phyloP scores from a whole-genome alignment of 1,140 invertebrate species.

The Homalodisca vitripennis region DNA sequence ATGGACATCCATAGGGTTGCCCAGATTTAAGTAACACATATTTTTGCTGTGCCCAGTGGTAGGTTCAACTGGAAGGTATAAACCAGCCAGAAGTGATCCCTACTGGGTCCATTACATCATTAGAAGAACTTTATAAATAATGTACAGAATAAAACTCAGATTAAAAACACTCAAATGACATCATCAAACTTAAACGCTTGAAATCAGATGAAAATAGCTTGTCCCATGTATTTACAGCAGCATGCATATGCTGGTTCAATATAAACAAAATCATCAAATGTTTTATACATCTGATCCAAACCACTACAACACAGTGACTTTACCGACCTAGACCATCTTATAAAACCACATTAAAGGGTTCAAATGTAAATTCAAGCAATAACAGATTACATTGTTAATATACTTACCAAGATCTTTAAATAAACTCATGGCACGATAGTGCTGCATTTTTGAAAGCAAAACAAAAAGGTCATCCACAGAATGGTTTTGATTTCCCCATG shows the following conservation, averaged over 20 bases:
- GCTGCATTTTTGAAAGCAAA: constrained; percentile 65
- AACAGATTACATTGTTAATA: background rate
- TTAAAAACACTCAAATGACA: no score
- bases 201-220: no score
- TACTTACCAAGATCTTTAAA: constrained; percentile 52
- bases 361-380: background rate
- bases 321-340: background rate
- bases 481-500: constrained; percentile 80
- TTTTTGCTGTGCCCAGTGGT: no score
- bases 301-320: background rate
- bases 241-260: background rate
- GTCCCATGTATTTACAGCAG: background rate
- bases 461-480: constrained; percentile 74
- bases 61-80: no score
- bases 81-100: no score
- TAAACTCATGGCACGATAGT: constrained; percentile 67
- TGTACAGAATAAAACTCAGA: no score
- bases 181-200: no score
- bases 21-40: no score
- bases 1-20: no score
- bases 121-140: no score
- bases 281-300: background rate
- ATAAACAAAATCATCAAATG: background rate
- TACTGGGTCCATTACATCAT: no score
- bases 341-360: background rate